Evolutionary conservation across 2,797 vertebrate species (phyloP).

Genomic region (Neomorphus geoffroyi): DNA sequence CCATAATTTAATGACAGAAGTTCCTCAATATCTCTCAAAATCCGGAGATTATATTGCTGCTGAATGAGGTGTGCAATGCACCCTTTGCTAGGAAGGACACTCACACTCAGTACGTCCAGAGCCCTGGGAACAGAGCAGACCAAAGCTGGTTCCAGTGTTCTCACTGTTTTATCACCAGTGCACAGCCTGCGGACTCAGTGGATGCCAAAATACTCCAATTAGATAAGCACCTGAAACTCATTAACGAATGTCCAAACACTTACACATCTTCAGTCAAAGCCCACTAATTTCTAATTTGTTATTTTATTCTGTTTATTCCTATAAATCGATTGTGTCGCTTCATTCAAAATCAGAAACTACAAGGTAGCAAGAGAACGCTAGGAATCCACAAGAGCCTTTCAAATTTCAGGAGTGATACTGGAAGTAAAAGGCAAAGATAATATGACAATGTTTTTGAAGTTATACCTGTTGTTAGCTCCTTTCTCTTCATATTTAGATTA

Average conservation of each 20-base stretch:
- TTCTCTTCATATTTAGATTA: background rate
- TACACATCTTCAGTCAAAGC: too few relatives aligned
- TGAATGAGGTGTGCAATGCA: background rate
- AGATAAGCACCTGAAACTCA: background rate
- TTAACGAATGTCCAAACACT: background rate
- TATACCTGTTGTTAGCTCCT: background rate
- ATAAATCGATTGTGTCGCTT: background rate
- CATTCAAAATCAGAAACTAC: background rate
- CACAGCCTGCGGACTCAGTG: background rate
- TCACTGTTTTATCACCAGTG: background rate
- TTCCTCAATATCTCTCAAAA: background rate
- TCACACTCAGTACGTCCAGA: fast-evolving
- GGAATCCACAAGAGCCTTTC: background rate
- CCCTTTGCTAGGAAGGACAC: background rate
- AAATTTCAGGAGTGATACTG: background rate
- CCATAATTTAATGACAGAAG: background rate
- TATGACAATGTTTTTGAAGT: background rate
- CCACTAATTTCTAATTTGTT: background rate
- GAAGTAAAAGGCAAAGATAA: background rate
- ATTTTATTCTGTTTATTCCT: background rate
- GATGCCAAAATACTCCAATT: background rate
- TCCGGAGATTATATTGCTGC: background rate
- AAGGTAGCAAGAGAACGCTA: background rate
- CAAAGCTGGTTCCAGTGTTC: background rate
- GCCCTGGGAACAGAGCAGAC: background rate